Base-by-base conservation (phyloP, 2,888 invertebrate genomes). In the Eretmocerus hayati region DNA sequence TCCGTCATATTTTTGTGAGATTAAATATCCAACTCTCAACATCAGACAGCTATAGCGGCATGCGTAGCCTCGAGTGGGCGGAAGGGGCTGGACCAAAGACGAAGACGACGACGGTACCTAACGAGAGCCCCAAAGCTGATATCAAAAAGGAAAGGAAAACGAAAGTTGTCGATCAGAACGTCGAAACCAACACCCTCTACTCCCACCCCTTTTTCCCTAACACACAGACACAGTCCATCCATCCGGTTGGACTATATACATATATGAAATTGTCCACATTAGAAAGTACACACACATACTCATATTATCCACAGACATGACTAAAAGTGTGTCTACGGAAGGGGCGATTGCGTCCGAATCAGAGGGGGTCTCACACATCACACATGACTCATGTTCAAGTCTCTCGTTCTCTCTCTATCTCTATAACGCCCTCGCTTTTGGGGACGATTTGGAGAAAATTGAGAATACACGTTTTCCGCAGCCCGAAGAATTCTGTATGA, bases 401-500 rank as follows among this genome's bases (percentile, higher is more conserved):
- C 26, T 6, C 26, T 26, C 26, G 26, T 26, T n/a, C n/a, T n/a
- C n/a, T n/a, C n/a, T n/a, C n/a, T n/a, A 40, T 20, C 18, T 3
- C 22, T 26, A 32, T 48, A 56, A 57, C 59, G 61, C 62, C 59
- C 61, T 60, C 59, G 57, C 56, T 65, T 68, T 66, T 62, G 61
- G 64, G 65, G 64, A 63, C 65, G 62, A 64, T 63, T 61, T 64
- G 60, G 57, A 62, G 61, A 66, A 69, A 63, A 63, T 62, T 60
- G 61, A 59, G 64, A 63, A 62, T 57, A 62, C 59, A 60, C 60
- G 62, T 61, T 65, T 63, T 57, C 58, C 61, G 57, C 23, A 8
- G 19, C n/a, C n/a, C n/a, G n/a, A n/a, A n/a, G n/a, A n/a, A n/a
- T n/a, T n/a, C n/a, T n/a, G n/a, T n/a, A n/a, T n/a, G n/a, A n/a